A percentile compares a stretch with the other conserved stretches of the same genome.
Conservation (phyloP, 92 coral and sea anemone genomes). For the Palythoa grandiflora region DNA sequence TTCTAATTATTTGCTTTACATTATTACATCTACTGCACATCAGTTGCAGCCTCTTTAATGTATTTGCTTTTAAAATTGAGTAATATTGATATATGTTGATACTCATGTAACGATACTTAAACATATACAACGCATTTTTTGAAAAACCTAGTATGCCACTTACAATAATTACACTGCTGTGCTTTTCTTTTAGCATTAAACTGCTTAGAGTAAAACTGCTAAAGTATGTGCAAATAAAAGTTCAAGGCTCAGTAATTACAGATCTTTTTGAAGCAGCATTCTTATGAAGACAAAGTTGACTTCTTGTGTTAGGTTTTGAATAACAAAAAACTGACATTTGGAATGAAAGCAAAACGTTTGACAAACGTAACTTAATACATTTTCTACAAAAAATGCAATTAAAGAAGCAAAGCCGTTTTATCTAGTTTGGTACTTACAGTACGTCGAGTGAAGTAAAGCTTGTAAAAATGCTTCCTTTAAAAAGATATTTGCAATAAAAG, state of each 20-base stretch:
- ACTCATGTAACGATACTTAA: background rate
- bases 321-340: too few relatives aligned
- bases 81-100: background rate
- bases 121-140: background rate
- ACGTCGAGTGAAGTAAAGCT: slow-evolving; percentile 41
- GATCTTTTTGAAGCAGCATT: background rate
- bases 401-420: slow-evolving; percentile 14
- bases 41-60: slow-evolving; percentile 13
- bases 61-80: background rate
- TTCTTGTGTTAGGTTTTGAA: background rate
- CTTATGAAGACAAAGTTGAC: background rate
- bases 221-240: background rate
- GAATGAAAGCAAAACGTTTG: slow-evolving; percentile 32
- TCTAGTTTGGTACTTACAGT: slow-evolving; percentile 39
- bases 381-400: background rate
- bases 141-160: background rate
- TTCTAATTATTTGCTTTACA: too few relatives aligned
- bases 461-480: slow-evolving; percentile 44
- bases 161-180: background rate
- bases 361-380: slow-evolving; percentile 27
- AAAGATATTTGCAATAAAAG: slow-evolving; percentile 47
- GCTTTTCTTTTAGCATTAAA: background rate
- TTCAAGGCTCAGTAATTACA: background rate
- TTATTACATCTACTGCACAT: background rate
- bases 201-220: background rate